Conservation (phyloP, 1,140 invertebrate species). For the Danaus melanippus region DNA sequence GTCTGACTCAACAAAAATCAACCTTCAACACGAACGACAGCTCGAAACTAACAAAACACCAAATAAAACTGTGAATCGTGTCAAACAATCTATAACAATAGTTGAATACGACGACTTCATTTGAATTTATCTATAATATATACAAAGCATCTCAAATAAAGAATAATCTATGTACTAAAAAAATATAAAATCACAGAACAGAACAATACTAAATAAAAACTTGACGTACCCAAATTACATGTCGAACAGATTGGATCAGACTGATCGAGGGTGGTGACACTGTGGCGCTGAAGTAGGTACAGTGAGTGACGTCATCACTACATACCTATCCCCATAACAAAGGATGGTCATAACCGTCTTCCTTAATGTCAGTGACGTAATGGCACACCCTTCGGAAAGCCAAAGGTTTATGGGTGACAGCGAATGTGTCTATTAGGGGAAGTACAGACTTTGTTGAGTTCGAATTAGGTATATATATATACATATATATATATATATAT, state of each 20-base stretch:
- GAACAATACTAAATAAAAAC: neutral
- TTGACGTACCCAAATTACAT: conserved; percentile 16
- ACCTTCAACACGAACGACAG: too few species aligned
- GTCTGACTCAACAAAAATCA: conserved; percentile 25
- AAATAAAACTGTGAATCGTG: too few species aligned
- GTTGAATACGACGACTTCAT: too few species aligned
- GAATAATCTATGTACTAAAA: neutral
- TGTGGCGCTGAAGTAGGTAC: too few species aligned
- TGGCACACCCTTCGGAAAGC: conserved; percentile 14
- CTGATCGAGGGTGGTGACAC: too few species aligned
- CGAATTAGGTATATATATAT: too few species aligned
- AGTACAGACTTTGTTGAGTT: too few species aligned
- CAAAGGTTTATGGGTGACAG: conserved; percentile 5
- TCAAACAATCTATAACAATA: neutral
- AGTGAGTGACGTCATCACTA: conserved; percentile 11
- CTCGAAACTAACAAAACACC: too few species aligned
- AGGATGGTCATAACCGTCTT: conserved; percentile 11
- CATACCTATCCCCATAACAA: conserved; percentile 8
- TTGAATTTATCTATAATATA: too few species aligned
- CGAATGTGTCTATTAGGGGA: too few species aligned
- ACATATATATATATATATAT: too few species aligned
- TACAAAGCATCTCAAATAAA: neutral
- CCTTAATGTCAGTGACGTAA: conserved; percentile 18
- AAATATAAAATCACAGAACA: neutral
- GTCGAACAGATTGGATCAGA: neutral